Percentiles rank a stretch among this genome's conserved stretches.
phyloP scores from a whole-genome alignment of 2,797 vertebrate species.

The Falco cherrug region DNA sequence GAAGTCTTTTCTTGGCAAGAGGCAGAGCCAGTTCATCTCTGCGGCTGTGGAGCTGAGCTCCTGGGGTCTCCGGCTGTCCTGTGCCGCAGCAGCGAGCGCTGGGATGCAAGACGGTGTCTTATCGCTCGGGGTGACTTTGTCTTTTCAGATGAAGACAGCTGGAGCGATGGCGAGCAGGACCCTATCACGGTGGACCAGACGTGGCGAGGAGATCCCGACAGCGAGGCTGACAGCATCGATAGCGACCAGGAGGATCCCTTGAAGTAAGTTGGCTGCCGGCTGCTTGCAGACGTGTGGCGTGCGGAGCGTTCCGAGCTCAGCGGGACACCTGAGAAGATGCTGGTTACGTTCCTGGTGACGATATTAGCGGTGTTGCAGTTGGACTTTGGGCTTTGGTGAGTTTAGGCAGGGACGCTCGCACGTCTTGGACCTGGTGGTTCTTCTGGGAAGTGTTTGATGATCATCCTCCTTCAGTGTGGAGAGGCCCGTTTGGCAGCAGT shows the following conservation, averaged over 20 bases:
- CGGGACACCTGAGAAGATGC: neutral
- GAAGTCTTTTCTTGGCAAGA: neutral
- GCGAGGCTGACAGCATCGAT: constrained; percentile 94
- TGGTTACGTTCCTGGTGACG: fast-evolving
- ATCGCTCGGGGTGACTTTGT: neutral
- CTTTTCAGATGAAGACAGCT: constrained; percentile 91
- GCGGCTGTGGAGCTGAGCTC: fast-evolving
- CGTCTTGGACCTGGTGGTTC: neutral
- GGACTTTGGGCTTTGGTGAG: neutral
- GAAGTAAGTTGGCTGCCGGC: constrained; percentile 82
- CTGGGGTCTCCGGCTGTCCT: neutral
- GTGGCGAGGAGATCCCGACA: constrained; percentile 97
- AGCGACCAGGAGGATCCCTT: constrained; percentile 98
- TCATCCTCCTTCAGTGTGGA: neutral
- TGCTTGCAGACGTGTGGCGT: fast-evolving
- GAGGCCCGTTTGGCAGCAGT: fast-evolving
- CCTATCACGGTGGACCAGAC: constrained; percentile 92
- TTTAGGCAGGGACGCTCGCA: neutral
- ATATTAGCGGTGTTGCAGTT: neutral
- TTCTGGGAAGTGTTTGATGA: neutral
- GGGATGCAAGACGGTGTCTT: fast-evolving
- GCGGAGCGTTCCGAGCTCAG: neutral
- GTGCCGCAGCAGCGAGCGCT: fast-evolving
- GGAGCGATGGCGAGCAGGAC: constrained; percentile 92
- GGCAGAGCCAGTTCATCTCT: neutral